phyloP scores from a whole-genome alignment of 2,113 vertebrate genomes.

The Thymallus thymallus region DNA sequence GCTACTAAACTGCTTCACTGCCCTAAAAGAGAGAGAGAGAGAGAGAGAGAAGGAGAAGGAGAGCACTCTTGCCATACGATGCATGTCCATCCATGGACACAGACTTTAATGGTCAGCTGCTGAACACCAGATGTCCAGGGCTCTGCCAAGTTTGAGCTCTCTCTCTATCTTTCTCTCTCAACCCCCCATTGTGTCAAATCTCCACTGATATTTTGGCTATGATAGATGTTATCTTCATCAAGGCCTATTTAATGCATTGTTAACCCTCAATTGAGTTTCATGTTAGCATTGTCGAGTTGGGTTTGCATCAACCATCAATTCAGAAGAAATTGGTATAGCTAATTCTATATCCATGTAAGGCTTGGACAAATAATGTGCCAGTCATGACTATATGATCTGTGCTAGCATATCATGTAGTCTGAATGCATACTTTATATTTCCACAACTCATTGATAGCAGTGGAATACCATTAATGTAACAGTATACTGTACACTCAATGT shows the following conservation, averaged over 20 bases:
- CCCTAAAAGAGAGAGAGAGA: too few relatives aligned
- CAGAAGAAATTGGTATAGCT: not conserved
- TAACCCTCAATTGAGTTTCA: too few relatives aligned
- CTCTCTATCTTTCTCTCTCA: slow-evolving; percentile 21
- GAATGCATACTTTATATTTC: not conserved
- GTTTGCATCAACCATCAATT: not conserved
- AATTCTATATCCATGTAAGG: not conserved
- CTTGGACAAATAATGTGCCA: not conserved
- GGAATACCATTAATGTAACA: slow-evolving; percentile 46
- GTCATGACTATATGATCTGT: not conserved
- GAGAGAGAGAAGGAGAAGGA: too few relatives aligned
- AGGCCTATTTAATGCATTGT: too few relatives aligned
- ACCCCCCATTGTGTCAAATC: not conserved
- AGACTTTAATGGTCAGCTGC: slow-evolving; percentile 42
- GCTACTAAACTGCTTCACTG: not conserved
- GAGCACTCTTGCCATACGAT: not conserved
- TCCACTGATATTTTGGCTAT: slow-evolving; percentile 28
- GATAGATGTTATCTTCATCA: slow-evolving; percentile 13
- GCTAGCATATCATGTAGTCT: not conserved
- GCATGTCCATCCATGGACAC: not conserved
- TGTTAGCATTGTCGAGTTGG: too few relatives aligned
- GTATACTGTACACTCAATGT: slow-evolving; percentile 42
- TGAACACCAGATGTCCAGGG: slow-evolving; percentile 45
- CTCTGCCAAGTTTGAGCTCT: slow-evolving; percentile 29
- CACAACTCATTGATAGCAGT: slow-evolving; percentile 10